phyloP scores from a whole-genome alignment of 2,888 invertebrate species.

The Andrena marginata region DNA sequence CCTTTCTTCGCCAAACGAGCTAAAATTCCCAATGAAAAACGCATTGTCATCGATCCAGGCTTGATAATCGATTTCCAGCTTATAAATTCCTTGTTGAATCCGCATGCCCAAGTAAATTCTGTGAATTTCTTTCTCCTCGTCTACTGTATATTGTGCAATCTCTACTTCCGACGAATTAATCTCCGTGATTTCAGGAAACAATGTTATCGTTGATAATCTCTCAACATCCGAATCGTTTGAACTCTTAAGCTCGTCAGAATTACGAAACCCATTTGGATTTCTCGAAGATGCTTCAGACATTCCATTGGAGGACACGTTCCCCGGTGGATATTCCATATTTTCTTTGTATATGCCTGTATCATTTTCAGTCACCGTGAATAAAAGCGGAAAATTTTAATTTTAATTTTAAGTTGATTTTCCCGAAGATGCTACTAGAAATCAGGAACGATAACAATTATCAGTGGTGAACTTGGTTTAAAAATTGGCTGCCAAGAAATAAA shows the following conservation, averaged over 20 bases:
- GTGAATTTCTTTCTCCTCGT: slow-evolving; percentile 71
- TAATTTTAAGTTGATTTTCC: too few species aligned
- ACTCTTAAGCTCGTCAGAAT: neutral
- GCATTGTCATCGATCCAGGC: slow-evolving; percentile 44
- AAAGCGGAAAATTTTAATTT: too few species aligned
- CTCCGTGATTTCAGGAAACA: neutral
- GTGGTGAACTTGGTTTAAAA: too few species aligned
- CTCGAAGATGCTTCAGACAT: neutral
- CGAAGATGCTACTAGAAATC: too few species aligned
- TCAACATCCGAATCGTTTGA: neutral
- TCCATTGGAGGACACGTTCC: neutral
- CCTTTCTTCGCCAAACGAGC: slow-evolving; percentile 27
- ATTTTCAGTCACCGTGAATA: slow-evolving; percentile 16
- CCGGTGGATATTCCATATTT: neutral
- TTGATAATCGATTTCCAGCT: slow-evolving; percentile 77
- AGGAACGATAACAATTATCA: too few species aligned
- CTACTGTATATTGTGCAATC: slow-evolving; percentile 69
- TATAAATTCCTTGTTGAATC: slow-evolving; percentile 73
- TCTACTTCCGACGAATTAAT: slow-evolving; percentile 56
- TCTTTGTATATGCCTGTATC: neutral
- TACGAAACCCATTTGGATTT: neutral
- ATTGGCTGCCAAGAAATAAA: too few species aligned
- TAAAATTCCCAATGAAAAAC: slow-evolving; percentile 50
- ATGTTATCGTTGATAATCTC: neutral
- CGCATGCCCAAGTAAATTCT: slow-evolving; percentile 66